Percentiles rank a stretch among this genome's conserved stretches.
These are phyloP conservation scores for Colostygia pectinataria DNA, from an alignment of 2,888 invertebrate genomes.

Conservation along the genomic window DNA sequence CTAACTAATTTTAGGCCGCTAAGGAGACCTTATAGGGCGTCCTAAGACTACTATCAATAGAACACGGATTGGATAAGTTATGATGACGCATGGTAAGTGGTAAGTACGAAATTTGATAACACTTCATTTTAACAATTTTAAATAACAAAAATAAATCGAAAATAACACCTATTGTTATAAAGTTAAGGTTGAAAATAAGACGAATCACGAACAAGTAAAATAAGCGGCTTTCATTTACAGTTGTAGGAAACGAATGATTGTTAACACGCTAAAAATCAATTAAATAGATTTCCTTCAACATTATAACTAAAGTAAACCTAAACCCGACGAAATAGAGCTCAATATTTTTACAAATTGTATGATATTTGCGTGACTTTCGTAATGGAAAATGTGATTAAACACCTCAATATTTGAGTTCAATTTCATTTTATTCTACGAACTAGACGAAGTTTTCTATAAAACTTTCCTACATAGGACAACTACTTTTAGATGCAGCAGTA, in stretches of 20 bases:
- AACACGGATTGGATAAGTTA: too few species aligned
- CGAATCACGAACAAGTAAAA: constrained; percentile 17
- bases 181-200: constrained; percentile 6
- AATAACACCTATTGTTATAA: not conserved
- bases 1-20: too few species aligned
- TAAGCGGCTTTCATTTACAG: constrained; percentile 24
- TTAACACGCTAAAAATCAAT: constrained; percentile 60
- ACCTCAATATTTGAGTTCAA: constrained; percentile 24
- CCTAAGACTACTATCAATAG: too few species aligned
- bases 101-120: constrained; percentile 1
- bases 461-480: not conserved
- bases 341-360: not conserved
- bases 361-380: constrained; percentile 15
- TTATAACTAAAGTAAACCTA: constrained; percentile 14
- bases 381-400: constrained; percentile 31
- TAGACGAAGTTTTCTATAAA: not conserved
- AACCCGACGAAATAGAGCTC: not conserved
- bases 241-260: constrained; percentile 49
- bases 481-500: not conserved
- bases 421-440: constrained; percentile 18
- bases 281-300: constrained; percentile 32
- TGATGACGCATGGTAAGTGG: not conserved
- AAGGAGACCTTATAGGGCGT: too few species aligned
- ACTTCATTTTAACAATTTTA: constrained; percentile 3
- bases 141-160: not conserved